Evolutionary conservation across 2,113 vertebrate genomes (phyloP).

Genomic region (Bubo scandiacus): DNA sequence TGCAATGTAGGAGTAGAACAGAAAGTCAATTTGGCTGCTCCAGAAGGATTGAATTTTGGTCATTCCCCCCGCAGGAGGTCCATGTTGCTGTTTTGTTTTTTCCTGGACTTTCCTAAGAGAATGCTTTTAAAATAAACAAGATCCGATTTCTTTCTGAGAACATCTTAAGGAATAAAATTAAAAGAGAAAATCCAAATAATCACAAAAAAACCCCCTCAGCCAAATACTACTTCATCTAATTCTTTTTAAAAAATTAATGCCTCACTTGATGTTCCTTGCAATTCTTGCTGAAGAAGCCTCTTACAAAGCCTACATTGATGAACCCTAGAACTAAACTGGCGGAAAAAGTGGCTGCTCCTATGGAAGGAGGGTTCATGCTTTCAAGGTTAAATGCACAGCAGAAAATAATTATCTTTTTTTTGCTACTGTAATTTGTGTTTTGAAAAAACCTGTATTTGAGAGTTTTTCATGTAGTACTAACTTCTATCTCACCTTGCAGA

Average conservation of each 20-base stretch:
- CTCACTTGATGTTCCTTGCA: not conserved
- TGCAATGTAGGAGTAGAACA: constrained; percentile 64
- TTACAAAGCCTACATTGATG: not conserved
- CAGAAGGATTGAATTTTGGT: constrained; percentile 72
- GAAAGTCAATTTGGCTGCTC: constrained; percentile 45
- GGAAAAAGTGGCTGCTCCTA: not conserved
- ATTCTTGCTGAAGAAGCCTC: not conserved
- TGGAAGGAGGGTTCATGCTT: not conserved
- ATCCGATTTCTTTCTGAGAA: not conserved
- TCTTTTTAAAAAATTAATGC: not conserved
- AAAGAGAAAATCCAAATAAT: not conserved
- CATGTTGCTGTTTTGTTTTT: constrained; percentile 22
- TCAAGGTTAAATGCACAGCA: not conserved
- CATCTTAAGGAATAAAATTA: not conserved
- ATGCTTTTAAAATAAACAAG: constrained; percentile 62
- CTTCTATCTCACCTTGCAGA: not conserved
- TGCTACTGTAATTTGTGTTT: not conserved
- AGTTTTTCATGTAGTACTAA: not conserved
- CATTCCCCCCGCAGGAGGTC: constrained; percentile 64
- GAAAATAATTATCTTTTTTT: not conserved
- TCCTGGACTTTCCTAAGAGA: constrained; percentile 66
- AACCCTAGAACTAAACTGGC: not conserved
- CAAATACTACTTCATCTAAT: not conserved
- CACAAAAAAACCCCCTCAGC: not conserved
- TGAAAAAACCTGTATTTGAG: not conserved